A percentile compares a stretch with the other conserved stretches of the same genome.
phyloP scores from a whole-genome alignment of 2,797 vertebrate species.

The Cheirogaleus major region DNA sequence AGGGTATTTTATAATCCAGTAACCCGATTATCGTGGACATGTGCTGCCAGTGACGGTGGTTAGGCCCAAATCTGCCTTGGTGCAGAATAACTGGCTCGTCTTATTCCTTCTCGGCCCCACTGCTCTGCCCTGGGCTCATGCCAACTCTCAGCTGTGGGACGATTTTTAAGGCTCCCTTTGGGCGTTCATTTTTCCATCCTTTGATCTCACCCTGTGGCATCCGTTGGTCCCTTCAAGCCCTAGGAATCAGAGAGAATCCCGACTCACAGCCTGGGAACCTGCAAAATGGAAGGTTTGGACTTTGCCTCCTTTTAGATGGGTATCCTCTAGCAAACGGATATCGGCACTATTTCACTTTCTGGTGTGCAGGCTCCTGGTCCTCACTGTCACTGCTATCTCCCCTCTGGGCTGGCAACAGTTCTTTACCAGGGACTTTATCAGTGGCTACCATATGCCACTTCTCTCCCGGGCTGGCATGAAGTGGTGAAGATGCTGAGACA shows the following conservation, averaged over 20 bases:
- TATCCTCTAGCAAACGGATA: not conserved
- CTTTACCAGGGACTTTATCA: not conserved
- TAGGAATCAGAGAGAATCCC: not conserved
- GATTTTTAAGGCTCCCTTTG: not conserved
- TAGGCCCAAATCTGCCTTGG: not conserved
- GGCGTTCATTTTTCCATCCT: not conserved
- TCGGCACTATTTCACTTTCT: not conserved
- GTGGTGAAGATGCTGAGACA: not conserved
- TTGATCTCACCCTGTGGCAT: not conserved
- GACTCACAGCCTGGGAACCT: not conserved
- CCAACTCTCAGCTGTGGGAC: not conserved
- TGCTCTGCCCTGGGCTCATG: not conserved
- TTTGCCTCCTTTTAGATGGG: not conserved
- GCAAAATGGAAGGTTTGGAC: not conserved
- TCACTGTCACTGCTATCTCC: not conserved
- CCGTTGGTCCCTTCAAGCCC: not conserved
- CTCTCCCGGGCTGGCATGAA: too few species aligned
- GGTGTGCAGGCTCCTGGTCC: not conserved
- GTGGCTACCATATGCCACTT: not conserved
- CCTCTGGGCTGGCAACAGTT: not conserved
- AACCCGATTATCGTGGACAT: not conserved
- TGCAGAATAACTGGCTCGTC: accelerated
- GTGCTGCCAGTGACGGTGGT: not conserved
- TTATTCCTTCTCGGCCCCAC: not conserved
- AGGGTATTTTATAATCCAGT: constrained; percentile 44